phyloP scores from a whole-genome alignment of 2,888 invertebrate genomes.

The Oxytorus armatus region DNA sequence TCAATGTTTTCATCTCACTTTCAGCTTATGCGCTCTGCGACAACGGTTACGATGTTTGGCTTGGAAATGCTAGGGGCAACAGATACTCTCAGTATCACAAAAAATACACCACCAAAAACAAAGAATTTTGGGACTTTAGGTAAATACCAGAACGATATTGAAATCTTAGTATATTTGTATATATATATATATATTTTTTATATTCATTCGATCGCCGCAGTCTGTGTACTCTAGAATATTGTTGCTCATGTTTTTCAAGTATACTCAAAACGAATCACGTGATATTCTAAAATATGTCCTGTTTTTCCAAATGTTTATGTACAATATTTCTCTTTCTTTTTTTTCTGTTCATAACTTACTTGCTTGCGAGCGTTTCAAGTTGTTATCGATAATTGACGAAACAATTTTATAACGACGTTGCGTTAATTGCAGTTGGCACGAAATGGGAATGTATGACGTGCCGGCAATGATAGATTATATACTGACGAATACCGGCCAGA shows the following conservation, averaged over 20 bases:
- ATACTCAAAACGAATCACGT: no score
- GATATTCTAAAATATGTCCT: no score
- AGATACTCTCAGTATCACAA: conserved; percentile 81
- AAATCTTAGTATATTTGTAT: no score
- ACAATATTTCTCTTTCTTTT: no score
- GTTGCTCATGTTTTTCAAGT: no score
- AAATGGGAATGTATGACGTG: conserved; percentile 87
- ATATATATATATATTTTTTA: no score
- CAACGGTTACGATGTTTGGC: conserved; percentile 81
- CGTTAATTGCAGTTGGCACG: conserved; percentile 85
- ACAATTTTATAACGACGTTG: neutral
- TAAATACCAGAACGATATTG: conserved; percentile 58
- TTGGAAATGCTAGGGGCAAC: conserved; percentile 82
- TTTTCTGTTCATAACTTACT: no score
- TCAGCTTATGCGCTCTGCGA: conserved; percentile 80
- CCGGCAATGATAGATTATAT: conserved; percentile 87
- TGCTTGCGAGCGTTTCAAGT: no score
- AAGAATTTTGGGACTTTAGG: conserved; percentile 83
- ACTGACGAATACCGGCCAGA: conserved; percentile 83
- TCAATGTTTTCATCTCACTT: conserved; percentile 40
- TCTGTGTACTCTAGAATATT: no score
- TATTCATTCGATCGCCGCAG: no score
- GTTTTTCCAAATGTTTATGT: no score
- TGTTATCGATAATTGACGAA: no score
- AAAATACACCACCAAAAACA: conserved; percentile 78